These are phyloP conservation scores for Micromesistius poutassou DNA, from an alignment of 2,797 vertebrate genomes.

Conservation along the genomic window DNA sequence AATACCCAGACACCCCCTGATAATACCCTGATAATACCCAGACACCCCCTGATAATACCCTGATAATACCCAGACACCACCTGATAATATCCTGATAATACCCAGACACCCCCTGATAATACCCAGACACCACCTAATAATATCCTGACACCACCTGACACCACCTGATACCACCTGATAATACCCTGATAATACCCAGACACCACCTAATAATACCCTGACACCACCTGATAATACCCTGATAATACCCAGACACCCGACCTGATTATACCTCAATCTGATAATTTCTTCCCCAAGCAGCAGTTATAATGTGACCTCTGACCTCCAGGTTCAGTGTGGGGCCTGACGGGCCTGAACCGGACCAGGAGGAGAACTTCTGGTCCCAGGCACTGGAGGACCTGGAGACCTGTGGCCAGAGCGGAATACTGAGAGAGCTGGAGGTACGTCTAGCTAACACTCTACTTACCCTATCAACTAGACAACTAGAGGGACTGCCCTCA, in stretches of 20 bases:
- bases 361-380: conserved; percentile 99
- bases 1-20: not conserved
- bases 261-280: not conserved
- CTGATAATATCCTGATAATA: too few species aligned
- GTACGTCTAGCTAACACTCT: too few species aligned
- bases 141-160: too few species aligned
- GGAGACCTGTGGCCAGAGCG: conserved; percentile 96
- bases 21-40: not conserved
- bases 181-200: too few species aligned
- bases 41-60: too few species aligned
- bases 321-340: conserved; percentile 81
- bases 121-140: too few species aligned
- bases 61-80: too few species aligned
- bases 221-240: too few species aligned
- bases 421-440: conserved; percentile 85
- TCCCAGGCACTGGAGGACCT: conserved; percentile 97
- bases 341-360: conserved; percentile 85
- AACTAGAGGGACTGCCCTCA: not conserved
- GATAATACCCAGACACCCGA: too few species aligned
- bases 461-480: not conserved
- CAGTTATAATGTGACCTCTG: conserved; percentile 16
- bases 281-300: not conserved
- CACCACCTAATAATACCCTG: too few species aligned
- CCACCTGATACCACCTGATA: too few species aligned
- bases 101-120: too few species aligned